Evolutionary conservation across 2,888 invertebrate genomes (phyloP).

Genomic region (Euphydryas editha): DNA sequence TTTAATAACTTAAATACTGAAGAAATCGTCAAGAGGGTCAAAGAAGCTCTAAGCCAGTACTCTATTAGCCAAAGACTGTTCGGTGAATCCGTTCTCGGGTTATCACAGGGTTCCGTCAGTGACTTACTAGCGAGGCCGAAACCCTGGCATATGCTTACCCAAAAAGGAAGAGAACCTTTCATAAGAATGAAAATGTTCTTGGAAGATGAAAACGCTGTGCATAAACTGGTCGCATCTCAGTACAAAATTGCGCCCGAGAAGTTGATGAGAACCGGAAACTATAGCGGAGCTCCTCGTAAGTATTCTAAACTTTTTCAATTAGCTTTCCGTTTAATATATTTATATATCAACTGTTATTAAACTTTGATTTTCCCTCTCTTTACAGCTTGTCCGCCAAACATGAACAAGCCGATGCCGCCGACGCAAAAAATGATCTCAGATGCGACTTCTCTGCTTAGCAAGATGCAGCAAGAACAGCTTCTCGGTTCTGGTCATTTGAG

Average conservation of each 20-base stretch:
- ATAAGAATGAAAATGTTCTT: conserved; percentile 99
- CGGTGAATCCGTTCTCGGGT: conserved; percentile 98
- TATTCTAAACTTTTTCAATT: conserved; percentile 43
- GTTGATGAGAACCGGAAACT: conserved; percentile 97
- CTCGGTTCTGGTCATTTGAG: conserved; percentile 82
- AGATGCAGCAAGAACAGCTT: conserved; percentile 88
- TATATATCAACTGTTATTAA: conserved; percentile 7
- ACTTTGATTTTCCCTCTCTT: conserved; percentile 48
- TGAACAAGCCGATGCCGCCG: conserved; percentile 90
- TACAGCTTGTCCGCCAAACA: conserved; percentile 85
- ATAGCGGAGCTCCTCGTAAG: conserved; percentile 92
- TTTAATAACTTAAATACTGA: conserved; percentile 99
- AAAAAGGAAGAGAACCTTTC: conserved; percentile 98
- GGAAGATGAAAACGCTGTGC: conserved; percentile 97
- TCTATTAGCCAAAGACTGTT: conserved; percentile 99
- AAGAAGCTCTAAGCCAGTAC: conserved; percentile 97
- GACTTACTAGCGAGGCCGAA: conserved; percentile 98
- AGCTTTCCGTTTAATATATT: not conserved
- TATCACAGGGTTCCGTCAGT: conserved; percentile 98
- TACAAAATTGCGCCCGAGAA: conserved; percentile 99
- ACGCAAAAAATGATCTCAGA: conserved; percentile 91
- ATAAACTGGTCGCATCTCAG: conserved; percentile 97
- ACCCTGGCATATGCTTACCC: conserved; percentile 99
- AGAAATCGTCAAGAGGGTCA: conserved; percentile 98
- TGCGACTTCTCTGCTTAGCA: conserved; percentile 85